These are phyloP conservation scores for Prorops nasuta DNA, from an alignment of 1,140 invertebrate genomes.

Conservation along the genomic window DNA sequence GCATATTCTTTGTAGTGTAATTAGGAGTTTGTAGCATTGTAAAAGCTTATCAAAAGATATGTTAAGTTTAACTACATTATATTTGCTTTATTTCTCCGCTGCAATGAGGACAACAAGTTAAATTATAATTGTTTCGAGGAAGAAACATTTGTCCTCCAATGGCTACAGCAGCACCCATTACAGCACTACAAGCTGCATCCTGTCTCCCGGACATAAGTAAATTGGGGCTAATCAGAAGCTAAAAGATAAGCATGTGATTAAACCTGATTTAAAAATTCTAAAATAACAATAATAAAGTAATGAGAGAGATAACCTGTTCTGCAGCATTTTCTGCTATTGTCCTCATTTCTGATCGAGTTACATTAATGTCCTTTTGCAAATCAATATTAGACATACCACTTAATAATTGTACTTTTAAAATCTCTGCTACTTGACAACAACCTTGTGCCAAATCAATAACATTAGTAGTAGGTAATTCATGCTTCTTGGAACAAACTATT, in stretches of 20 bases:
- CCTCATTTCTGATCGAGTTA: slow-evolving; percentile 49
- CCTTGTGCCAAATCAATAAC: slow-evolving; percentile 54
- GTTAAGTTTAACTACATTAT: too few species aligned
- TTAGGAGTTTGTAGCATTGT: too few species aligned
- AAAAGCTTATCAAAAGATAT: too few species aligned
- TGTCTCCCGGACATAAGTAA: slow-evolving; percentile 48
- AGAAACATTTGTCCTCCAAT: slow-evolving; percentile 50
- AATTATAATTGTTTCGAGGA: slow-evolving; percentile 31
- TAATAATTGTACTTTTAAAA: slow-evolving; percentile 55
- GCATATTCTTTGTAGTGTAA: too few species aligned
- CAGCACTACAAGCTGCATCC: slow-evolving; percentile 55
- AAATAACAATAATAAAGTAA: slow-evolving; percentile 1
- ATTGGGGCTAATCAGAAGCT: slow-evolving; percentile 49
- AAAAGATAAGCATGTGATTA: slow-evolving; percentile 11
- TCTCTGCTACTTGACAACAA: slow-evolving; percentile 54
- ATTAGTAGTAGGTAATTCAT: slow-evolving; percentile 50
- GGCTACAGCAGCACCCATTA: slow-evolving; percentile 56
- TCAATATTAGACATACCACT: slow-evolving; percentile 43
- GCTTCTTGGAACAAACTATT: slow-evolving; percentile 27
- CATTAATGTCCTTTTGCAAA: slow-evolving; percentile 40
- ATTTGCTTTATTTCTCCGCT: slow-evolving; percentile 56
- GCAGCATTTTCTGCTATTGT: slow-evolving; percentile 49
- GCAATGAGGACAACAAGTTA: slow-evolving; percentile 53
- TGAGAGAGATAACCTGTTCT: slow-evolving; percentile 44
- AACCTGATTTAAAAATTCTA: neutral